Evolutionary conservation across 2,113 vertebrate genomes (phyloP).

Genomic region (Machaerirhynchus nigripectus): DNA sequence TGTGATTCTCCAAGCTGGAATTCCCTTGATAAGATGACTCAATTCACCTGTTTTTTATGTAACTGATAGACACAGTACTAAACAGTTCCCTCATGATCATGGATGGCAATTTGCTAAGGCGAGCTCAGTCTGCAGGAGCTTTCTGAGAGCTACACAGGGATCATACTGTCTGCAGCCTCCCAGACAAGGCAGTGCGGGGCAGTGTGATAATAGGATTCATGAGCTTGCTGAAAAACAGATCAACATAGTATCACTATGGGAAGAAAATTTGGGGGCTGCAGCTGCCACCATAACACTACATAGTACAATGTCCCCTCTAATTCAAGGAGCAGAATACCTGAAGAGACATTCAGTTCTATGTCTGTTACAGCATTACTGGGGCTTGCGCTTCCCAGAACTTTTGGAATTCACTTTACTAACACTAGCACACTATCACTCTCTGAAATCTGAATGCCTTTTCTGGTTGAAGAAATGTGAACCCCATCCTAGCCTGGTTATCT

Average conservation of each 20-base stretch:
- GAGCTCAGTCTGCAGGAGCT: not conserved
- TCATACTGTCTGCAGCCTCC: not conserved
- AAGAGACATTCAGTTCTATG: not conserved
- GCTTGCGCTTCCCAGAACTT: not conserved
- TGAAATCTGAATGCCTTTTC: not conserved
- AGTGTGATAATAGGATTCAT: not conserved
- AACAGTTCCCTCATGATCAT: not conserved
- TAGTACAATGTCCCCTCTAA: not conserved
- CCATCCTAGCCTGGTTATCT: not conserved
- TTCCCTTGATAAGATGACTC: not conserved
- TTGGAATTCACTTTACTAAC: not conserved
- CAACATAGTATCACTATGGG: not conserved
- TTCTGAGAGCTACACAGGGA: not conserved
- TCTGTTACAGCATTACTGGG: not conserved
- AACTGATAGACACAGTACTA: not conserved
- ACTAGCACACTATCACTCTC: not conserved
- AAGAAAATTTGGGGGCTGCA: not conserved
- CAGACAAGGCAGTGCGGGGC: fast-evolving
- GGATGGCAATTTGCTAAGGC: not conserved
- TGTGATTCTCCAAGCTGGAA: not conserved
- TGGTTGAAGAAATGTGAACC: not conserved
- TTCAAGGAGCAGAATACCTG: not conserved
- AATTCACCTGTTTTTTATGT: not conserved
- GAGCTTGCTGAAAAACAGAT: not conserved
- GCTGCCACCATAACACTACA: not conserved